Percentiles rank a stretch among this genome's conserved stretches.
These are phyloP conservation scores for Orius insidiosus DNA, from an alignment of 1,140 invertebrate genomes.

Conservation along the genomic window DNA sequence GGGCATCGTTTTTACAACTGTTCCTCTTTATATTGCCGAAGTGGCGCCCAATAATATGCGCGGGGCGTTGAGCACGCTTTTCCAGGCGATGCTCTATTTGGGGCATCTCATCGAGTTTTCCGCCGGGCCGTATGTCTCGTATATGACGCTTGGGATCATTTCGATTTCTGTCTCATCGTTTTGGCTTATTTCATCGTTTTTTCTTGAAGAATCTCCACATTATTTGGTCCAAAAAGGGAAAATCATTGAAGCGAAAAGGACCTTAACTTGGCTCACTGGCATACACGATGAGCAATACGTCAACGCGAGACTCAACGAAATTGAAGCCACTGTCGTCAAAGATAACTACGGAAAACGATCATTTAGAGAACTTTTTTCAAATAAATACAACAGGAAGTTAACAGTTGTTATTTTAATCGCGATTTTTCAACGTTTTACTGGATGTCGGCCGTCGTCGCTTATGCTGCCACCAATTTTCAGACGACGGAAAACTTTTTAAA, in stretches of 20 bases:
- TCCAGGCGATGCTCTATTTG: constrained; percentile 59
- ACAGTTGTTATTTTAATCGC: constrained; percentile 29
- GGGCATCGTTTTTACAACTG: constrained; percentile 53
- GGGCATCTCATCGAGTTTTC: constrained; percentile 61
- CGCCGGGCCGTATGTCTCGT: constrained; percentile 53
- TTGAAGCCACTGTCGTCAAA: constrained; percentile 23
- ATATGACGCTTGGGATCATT: constrained; percentile 42
- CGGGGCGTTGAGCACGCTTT: constrained; percentile 41
- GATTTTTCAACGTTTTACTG: constrained; percentile 15
- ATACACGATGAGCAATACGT: constrained; percentile 2
- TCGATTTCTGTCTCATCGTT: constrained; percentile 38
- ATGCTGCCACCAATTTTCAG: constrained; percentile 23
- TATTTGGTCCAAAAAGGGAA: constrained; percentile 41
- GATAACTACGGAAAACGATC: constrained; percentile 24
- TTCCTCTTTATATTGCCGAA: constrained; percentile 72
- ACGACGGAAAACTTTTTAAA: constrained; percentile 9
- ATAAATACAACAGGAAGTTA: constrained; percentile 29
- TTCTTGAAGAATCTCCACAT: constrained; percentile 67
- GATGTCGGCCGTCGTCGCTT: constrained; percentile 20
- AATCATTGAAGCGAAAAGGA: constrained; percentile 37
- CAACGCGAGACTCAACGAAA: constrained; percentile 17
- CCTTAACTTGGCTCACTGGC: constrained; percentile 46
- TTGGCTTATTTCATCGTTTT: constrained; percentile 46
- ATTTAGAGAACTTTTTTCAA: constrained; percentile 27
- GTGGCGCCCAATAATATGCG: constrained; percentile 30